Percentiles rank a stretch among this genome's conserved stretches.
These are phyloP conservation scores for Drosophila oshimai DNA, from an alignment of 1,140 invertebrate species.

Conservation along the genomic window DNA sequence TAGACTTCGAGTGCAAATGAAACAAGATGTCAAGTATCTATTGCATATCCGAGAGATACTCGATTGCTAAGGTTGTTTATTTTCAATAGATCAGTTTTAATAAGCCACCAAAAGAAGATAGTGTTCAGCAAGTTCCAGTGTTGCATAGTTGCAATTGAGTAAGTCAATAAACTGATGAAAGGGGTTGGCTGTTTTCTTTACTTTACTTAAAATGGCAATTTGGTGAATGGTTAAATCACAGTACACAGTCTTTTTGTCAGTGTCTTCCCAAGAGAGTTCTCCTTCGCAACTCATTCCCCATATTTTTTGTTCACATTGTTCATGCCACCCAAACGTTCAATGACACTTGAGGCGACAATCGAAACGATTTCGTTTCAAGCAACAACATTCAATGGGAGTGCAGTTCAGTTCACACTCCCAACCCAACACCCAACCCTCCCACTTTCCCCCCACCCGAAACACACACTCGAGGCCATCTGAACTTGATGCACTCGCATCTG, in stretches of 20 bases:
- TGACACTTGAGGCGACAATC: slow-evolving; percentile 68
- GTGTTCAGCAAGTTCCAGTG: too few relatives aligned
- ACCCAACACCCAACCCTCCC: background rate
- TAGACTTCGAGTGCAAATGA: slow-evolving; percentile 5
- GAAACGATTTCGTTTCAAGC: slow-evolving; percentile 65
- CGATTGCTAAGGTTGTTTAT: too few relatives aligned
- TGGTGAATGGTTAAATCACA: too few relatives aligned
- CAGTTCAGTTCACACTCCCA: slow-evolving; percentile 34
- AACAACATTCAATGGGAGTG: slow-evolving; percentile 45
- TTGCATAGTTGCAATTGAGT: too few relatives aligned
- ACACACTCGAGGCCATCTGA: slow-evolving; percentile 19
- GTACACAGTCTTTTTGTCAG: background rate
- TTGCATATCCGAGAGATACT: background rate
- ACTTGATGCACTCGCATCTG: slow-evolving; percentile 72
- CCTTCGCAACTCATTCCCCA: background rate
- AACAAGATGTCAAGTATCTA: background rate
- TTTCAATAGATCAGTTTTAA: background rate
- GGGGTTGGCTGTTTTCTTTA: too few relatives aligned
- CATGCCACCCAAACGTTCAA: slow-evolving; percentile 43
- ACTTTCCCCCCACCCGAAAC: too few relatives aligned
- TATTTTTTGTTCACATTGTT: background rate
- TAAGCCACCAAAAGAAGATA: background rate
- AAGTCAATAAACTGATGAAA: background rate
- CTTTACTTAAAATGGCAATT: too few relatives aligned
- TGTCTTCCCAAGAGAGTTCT: background rate